These are phyloP conservation scores for Tricholaema leucomelas DNA, from an alignment of 2,113 vertebrate species.

Conservation along the genomic window DNA sequence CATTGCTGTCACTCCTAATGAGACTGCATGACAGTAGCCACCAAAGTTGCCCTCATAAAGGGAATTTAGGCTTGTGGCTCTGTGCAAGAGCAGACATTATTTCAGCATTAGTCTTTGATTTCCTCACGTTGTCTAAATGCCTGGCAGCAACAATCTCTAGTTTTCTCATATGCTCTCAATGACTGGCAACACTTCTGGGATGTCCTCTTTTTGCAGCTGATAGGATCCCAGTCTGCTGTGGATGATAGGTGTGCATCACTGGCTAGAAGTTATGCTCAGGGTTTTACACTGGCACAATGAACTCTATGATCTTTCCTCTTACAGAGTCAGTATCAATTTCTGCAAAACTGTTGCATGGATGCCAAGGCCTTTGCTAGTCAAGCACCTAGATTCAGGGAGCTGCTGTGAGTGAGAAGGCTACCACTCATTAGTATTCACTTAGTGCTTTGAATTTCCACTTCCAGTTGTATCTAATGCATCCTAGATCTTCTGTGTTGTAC, in stretches of 20 bases:
- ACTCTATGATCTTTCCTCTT: background rate
- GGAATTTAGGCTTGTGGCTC: background rate
- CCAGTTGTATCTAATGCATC: background rate
- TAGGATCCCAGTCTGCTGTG: background rate
- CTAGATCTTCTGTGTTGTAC: background rate
- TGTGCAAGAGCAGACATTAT: background rate
- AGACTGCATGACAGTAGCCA: background rate
- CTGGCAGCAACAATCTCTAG: background rate
- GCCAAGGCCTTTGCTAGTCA: background rate
- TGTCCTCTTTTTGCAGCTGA: background rate
- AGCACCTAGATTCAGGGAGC: background rate
- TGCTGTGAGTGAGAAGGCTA: background rate
- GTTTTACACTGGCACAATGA: background rate
- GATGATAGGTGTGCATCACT: background rate
- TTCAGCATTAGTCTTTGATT: constrained; percentile 6
- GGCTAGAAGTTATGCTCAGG: background rate
- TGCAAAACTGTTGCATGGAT: background rate
- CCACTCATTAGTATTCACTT: background rate
- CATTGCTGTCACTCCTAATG: background rate
- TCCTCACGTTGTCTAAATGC: background rate
- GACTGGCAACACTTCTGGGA: constrained; percentile 1
- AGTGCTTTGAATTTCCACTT: background rate
- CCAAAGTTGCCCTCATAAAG: background rate
- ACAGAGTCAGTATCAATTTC: background rate
- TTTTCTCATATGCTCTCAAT: constrained; percentile 1